These are phyloP conservation scores for Apteryx mantelli DNA, from an alignment of 2,113 vertebrate species.

Conservation along the genomic window DNA sequence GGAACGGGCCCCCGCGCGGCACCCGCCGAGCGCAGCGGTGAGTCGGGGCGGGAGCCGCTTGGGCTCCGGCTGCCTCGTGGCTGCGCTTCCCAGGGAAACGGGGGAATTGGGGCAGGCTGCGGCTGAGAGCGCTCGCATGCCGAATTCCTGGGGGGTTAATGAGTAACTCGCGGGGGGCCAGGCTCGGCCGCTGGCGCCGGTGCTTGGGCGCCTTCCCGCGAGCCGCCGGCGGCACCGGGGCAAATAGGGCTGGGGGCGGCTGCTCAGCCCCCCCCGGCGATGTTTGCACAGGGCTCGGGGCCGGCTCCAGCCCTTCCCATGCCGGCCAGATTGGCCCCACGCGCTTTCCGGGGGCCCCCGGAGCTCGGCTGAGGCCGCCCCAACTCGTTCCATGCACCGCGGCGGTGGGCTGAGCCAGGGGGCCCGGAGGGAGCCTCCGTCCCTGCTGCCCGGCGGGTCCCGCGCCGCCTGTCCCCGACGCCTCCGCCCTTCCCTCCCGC, in stretches of 20 bases:
- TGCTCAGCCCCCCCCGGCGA: background rate
- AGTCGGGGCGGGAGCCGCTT: background rate
- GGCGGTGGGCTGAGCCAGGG: background rate
- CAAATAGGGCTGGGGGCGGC: background rate
- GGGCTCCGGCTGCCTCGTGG: accelerated
- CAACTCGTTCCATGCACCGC: background rate
- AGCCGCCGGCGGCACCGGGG: background rate
- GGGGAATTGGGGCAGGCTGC: background rate
- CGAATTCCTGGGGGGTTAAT: constrained; percentile 34
- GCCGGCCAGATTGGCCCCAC: no score
- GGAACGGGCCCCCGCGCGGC: background rate
- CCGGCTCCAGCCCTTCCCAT: no score
- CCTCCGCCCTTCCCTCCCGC: background rate
- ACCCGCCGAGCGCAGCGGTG: background rate
- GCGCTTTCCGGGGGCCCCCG: background rate
- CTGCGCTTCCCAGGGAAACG: no score
- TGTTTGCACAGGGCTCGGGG: no score
- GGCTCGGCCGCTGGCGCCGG: background rate
- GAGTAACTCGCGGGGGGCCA: background rate
- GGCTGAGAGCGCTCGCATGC: background rate
- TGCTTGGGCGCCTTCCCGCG: background rate
- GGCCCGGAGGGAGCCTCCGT: background rate
- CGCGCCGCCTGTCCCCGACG: no score
- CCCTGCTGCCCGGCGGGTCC: no score
- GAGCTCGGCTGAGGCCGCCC: background rate